Evolutionary conservation across 2,797 vertebrate genomes (phyloP).

Genomic region (Coilia nasus): DNA sequence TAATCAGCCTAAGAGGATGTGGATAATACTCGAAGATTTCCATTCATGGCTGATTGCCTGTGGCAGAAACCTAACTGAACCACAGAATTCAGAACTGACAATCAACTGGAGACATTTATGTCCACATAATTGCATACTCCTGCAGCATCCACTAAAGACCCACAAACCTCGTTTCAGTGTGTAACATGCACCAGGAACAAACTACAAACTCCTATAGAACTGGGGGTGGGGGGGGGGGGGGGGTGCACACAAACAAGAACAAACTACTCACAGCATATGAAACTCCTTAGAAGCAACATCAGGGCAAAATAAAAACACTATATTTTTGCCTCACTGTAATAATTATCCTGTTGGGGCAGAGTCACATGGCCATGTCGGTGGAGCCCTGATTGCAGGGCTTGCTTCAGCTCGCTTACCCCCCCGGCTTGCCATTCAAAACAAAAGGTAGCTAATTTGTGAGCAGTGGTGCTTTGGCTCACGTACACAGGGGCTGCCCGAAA

Average conservation of each 20-base stretch:
- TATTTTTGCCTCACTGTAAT: background rate
- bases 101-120: background rate
- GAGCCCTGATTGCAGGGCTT: background rate
- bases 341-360: background rate
- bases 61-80: background rate
- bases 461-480: constrained; percentile 36
- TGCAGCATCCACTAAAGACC: background rate
- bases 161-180: background rate
- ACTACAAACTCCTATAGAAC: background rate
- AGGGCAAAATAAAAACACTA: background rate
- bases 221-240: background rate
- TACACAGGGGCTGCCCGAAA: background rate
- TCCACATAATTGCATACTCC: too few relatives aligned
- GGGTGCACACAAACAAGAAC: too few relatives aligned
- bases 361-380: constrained; percentile 3
- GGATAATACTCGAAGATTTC: background rate
- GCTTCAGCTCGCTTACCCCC: background rate
- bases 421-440: constrained; percentile 35
- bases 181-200: background rate
- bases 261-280: too few relatives aligned
- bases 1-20: background rate
- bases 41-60: background rate
- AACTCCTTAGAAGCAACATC: too few relatives aligned
- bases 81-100: background rate
- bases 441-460: constrained; percentile 44